These are phyloP conservation scores for Plecturocebus donacophilus DNA, from an alignment of 2,113 vertebrate genomes.

Conservation along the genomic window DNA sequence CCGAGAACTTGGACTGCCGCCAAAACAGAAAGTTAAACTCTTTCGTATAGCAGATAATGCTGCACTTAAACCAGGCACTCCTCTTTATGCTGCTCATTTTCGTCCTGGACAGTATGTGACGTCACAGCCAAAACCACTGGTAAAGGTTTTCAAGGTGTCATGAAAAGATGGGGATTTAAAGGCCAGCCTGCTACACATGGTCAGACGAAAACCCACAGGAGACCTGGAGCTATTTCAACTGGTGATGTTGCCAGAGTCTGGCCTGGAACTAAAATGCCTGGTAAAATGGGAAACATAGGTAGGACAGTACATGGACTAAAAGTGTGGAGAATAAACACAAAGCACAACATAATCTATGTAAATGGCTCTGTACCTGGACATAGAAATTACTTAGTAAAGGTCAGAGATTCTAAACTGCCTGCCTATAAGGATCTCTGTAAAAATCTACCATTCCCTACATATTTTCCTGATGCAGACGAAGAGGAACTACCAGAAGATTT, in stretches of 20 bases:
- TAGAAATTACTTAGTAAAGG: constrained; percentile 96
- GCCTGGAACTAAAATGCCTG: constrained; percentile 97
- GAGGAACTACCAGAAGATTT: constrained; percentile 93
- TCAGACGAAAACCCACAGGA: constrained; percentile 97
- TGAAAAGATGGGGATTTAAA: constrained; percentile 98
- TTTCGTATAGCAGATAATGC: too few species aligned
- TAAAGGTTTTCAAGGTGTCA: constrained; percentile 98
- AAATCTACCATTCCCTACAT: constrained; percentile 94
- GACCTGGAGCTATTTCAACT: constrained; percentile 94
- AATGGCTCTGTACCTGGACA: constrained; percentile 96
- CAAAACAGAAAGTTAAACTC: too few species aligned
- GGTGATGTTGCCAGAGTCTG: constrained; percentile 92
- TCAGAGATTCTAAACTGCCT: constrained; percentile 89
- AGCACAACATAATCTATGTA: constrained; percentile 93
- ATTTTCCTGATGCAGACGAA: constrained; percentile 92
- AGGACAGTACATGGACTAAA: constrained; percentile 91
- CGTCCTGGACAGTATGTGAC: too few species aligned
- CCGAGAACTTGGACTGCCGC: too few species aligned
- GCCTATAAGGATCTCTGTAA: constrained; percentile 80
- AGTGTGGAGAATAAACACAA: constrained; percentile 98
- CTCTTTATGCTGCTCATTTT: too few species aligned
- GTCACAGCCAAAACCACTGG: too few species aligned
- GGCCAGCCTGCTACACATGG: constrained; percentile 96
- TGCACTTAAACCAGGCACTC: too few species aligned
- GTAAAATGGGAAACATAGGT: constrained; percentile 92